Evolutionary conservation across 2,113 vertebrate species (phyloP), one percentile per base, ranked within the genome.

Genomic region (Saguinus imperator): DNA sequence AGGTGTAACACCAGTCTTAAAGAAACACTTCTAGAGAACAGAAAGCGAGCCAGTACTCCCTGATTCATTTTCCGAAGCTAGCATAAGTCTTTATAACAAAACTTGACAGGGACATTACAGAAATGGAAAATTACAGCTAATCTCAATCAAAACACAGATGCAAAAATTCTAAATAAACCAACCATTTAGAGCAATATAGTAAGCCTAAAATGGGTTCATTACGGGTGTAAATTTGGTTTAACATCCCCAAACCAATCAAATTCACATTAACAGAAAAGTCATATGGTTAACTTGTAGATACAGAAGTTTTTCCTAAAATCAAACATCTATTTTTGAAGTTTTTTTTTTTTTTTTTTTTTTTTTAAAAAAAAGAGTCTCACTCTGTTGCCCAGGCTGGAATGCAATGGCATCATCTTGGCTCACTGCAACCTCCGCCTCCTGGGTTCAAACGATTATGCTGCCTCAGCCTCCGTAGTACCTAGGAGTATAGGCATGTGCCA

Each of bases 31-130:
- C 43, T 82, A 83, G 45, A 89, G 23, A 88, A 29, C 11, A 85
- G 50, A 81, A 45, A 50, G 43, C 77, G 29, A 89, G 40, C 40
- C 27, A 68, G 55, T 17, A 75, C 7, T 72, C 23, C 12, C 40
- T n/a, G 25, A 96, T 87, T 84, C 48, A 89, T 79, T 96, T 96
- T 96, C 75, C 79, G 70, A 94, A 35, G 35, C 5, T 89, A 89
- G 50, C 45, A 55, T 79, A 93, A 96, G 76, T 79, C 64, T 94
- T 88, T 94, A 35, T 85, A 94, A 93, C 52, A 97, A 95, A 76
- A 89, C 29, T 64, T 89, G 40, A 84, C 45, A 82, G 68, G 32
- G 70, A 76, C 75, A 91, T 91, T 91, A 72, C 2, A 76, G 82
- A 97, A 87, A 70, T 45, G 48, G 40, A 55, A 95, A 93, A 77